Evolutionary conservation across 1,140 invertebrate genomes (phyloP), one percentile per base, ranked within the genome.

Genomic region (Elysia chlorotica): DNA sequence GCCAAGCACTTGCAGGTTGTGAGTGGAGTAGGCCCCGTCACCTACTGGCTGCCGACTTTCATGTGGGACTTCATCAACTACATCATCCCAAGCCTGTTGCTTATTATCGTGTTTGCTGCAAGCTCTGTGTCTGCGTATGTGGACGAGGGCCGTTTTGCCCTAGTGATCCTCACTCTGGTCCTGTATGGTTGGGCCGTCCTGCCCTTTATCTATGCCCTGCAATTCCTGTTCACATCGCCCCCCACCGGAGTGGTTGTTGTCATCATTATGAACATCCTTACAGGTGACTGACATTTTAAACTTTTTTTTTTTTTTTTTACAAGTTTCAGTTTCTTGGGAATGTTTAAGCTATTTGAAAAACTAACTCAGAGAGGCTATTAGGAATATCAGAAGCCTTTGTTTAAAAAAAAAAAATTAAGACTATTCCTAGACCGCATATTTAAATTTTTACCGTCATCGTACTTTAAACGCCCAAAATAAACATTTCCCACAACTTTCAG

Each of bases 21-120:
- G 23, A 85, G 83, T 75, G 87, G 87, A 3, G 92, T 93, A 0
- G 90, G 91, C 48, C 90, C 92, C 0, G 86, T 90, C 28, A 90
- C 91, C 1, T 92, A 92, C 85, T 95, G 94, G 94, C 66, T 90
- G 0, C 88, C 91, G 0, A 91, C 91, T 1, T 90, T 92, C 33
- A 38, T 92, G 0, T 95, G 93, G 91, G 94, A 96, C 67, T 78
- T 86, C 31, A 71, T 88, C 28, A 86, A 85, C 78, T 87, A 82
- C 74, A 21, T 87, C 0, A 59, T 86, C 17, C 81, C 85, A 5
- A 68, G 59, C 23, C 36, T 80, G 2, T 61, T 81, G 1, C 61
- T 86, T 4, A 48, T 86, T 19, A 36, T 79, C 0, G 74, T 78
- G 2, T 82, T 85, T 65, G 77, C 71, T 3, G 79, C 74, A 2